A percentile compares a stretch with the other conserved stretches of the same genome.
Conservation (phyloP, 2,113 vertebrate species). For the Ailurus styani region DNA sequence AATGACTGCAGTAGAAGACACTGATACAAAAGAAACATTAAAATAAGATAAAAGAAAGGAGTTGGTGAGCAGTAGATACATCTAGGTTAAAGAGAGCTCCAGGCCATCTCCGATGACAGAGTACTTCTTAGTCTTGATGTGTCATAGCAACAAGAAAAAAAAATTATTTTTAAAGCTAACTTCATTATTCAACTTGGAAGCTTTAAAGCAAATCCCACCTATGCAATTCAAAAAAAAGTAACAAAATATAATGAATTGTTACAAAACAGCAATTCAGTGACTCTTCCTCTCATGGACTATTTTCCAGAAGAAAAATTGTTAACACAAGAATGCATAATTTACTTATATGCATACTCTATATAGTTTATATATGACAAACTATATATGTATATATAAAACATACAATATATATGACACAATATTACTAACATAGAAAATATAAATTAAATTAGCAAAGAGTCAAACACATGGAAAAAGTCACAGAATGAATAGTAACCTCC, state of each 20-base stretch:
- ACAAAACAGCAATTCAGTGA: background rate
- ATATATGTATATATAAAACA: background rate
- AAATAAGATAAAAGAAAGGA: background rate
- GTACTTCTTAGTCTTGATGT: background rate
- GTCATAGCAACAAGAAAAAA: background rate
- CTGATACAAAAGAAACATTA: background rate
- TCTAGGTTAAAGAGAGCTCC: background rate
- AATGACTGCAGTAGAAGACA: background rate
- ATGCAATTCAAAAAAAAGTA: background rate
- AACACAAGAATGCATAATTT: background rate
- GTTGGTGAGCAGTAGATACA: background rate
- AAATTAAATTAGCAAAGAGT: background rate
- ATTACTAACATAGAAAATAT: background rate
- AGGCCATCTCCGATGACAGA: background rate
- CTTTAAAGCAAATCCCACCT: background rate
- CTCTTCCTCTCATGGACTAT: background rate
- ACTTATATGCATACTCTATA: background rate
- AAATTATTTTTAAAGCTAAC: constrained; percentile 20
- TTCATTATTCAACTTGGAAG: background rate
- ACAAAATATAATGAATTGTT: constrained; percentile 4
- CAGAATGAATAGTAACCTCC: background rate
- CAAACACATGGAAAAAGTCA: background rate
- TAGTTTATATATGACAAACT: background rate
- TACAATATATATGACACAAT: background rate
- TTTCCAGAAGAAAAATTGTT: background rate